phyloP scores from a whole-genome alignment of 2,797 vertebrate genomes.

The Melanogrammus aeglefinus region DNA sequence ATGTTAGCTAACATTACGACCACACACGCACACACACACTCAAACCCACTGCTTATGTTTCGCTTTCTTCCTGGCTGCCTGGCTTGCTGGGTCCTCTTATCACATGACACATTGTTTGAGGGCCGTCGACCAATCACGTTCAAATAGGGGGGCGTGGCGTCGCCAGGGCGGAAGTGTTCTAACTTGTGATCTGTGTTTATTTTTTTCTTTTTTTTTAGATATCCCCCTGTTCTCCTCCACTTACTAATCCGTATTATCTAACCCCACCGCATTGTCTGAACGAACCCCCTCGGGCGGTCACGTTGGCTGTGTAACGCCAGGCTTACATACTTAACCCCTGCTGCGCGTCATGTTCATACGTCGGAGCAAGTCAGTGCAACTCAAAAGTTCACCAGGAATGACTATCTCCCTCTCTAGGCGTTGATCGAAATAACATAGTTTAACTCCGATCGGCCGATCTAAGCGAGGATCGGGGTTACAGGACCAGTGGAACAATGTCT shows the following conservation, averaged over 20 bases:
- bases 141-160: not conserved
- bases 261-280: not conserved
- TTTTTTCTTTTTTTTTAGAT: slow-evolving; percentile 7
- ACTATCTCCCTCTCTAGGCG: no score
- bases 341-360: not conserved
- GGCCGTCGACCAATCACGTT: not conserved
- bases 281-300: no score
- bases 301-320: no score
- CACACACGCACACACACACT: not conserved
- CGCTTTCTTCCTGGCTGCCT: no score
- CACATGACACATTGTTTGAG: not conserved
- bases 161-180: slow-evolving; percentile 20
- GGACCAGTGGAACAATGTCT: slow-evolving; percentile 70
- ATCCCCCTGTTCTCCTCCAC: not conserved
- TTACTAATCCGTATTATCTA: not conserved
- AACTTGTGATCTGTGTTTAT: slow-evolving; percentile 27
- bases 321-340: no score
- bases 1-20: not conserved
- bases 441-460: no score
- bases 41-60: not conserved
- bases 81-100: not conserved
- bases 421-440: no score
- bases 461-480: not conserved
- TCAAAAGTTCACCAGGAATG: no score
- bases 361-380: not conserved